Percentiles rank a stretch among this genome's conserved stretches.
Evolutionary conservation across 2,888 invertebrate genomes (phyloP).

Genomic region (Linnaemya tessellans): DNA sequence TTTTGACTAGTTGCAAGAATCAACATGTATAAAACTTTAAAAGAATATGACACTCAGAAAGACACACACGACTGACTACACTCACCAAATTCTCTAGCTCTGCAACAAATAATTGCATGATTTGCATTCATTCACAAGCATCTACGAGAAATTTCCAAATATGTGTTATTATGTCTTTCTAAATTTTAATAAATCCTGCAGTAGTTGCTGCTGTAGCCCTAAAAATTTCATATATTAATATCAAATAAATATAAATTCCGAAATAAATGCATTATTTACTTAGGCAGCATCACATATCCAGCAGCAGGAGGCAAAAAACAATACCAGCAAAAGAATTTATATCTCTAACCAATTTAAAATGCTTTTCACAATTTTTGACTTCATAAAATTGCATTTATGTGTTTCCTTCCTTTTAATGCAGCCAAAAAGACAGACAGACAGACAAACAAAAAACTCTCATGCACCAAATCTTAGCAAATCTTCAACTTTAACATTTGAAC

Average conservation of each 20-base stretch:
- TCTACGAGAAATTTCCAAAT: neutral
- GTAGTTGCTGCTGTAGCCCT: neutral
- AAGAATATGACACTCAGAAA: no score
- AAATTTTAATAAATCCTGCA: constrained; percentile 10
- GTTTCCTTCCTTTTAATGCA: constrained; percentile 61
- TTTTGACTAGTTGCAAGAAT: no score
- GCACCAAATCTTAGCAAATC: constrained; percentile 56
- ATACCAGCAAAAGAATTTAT: constrained; percentile 55
- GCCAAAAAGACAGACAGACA: constrained; percentile 29
- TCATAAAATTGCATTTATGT: constrained; percentile 66
- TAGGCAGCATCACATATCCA: constrained; percentile 20
- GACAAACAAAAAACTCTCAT: constrained; percentile 10
- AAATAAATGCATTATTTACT: constrained; percentile 55
- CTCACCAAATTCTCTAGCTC: neutral
- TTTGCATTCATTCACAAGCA: neutral
- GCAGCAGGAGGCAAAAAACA: constrained; percentile 18
- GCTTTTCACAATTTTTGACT: constrained; percentile 62
- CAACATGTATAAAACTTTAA: no score
- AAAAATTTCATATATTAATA: constrained; percentile 50
- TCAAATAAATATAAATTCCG: constrained; percentile 46
- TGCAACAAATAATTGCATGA: neutral
- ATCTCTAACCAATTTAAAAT: constrained; percentile 56
- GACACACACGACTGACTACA: neutral
- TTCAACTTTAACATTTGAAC: constrained; percentile 65
- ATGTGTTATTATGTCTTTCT: constrained; percentile 14